Evolutionary conservation across 1,140 invertebrate species (phyloP), one percentile per base, ranked within the genome.

Genomic region (Belonocnema kinseyi): DNA sequence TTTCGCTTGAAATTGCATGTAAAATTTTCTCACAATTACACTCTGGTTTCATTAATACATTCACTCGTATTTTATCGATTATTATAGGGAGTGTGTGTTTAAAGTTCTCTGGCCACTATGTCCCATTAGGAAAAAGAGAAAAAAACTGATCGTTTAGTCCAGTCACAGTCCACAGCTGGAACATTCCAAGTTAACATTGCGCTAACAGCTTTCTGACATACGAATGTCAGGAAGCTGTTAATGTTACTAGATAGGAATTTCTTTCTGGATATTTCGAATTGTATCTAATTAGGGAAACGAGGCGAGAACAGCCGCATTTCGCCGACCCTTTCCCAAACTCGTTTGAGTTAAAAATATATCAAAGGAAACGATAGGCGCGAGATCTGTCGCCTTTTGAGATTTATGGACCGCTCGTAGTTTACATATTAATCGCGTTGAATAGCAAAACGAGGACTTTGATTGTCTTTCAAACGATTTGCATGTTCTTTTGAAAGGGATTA

Each of bases 201-300:
- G 61, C 61, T 66, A 66, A 66, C 61, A 66, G 61, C 33, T 66
- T 66, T 66, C 26, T 66, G 61, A 66, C 26, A 66, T 33, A 66
- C 61, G 16, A 66, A 66, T 66, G 61, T 66, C 61, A 66, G 61
- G 21, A 66, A 33, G 61, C 61, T 66, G 61, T 66, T 66, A 16
- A 66, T 66, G 61, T 33, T 66, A 40, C 14, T n/a, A 33, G 61
- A 66, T 66, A 40, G 26, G 26, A 14, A 66, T 40, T 33, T 66
- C 26, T 61, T 66, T 66, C 40, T 40, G 61, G 21, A 66, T 33
- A 66, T 66, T 66, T 66, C 26, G 26, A 14, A 40, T 66, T 66
- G 61, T 66, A 66, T 66, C 61, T 66, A 66, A 66, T 66, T 66
- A 66, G 61, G 61, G 61, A 66, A 66, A 66, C 61, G 61, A 66